phyloP scores from a whole-genome alignment of 1,140 invertebrate species.

The Lepeophtheirus salmonis region DNA sequence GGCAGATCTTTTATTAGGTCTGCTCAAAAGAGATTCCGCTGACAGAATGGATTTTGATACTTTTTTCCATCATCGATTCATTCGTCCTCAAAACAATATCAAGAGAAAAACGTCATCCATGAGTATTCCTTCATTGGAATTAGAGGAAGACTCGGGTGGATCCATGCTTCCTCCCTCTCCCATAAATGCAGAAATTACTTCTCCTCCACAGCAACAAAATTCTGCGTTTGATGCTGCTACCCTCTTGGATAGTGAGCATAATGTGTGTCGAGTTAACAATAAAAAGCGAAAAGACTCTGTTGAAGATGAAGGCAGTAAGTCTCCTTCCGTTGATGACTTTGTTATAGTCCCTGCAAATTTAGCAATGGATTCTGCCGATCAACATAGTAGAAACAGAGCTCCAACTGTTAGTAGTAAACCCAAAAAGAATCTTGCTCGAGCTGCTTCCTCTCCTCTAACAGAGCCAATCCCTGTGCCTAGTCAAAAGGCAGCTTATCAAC shows the following conservation, averaged over 20 bases:
- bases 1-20: slow-evolving; percentile 57
- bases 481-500: slow-evolving; percentile 37
- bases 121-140: background rate
- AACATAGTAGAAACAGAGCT: background rate
- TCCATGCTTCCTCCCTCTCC: background rate
- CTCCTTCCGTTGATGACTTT: slow-evolving; percentile 46
- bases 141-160: background rate
- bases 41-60: slow-evolving; percentile 88
- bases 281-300: background rate
- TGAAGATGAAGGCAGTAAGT: background rate
- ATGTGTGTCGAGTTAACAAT: no score
- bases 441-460: background rate
- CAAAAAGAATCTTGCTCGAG: background rate
- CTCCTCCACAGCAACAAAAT: background rate
- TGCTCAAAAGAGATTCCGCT: slow-evolving; percentile 74
- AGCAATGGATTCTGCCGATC: slow-evolving; percentile 19
- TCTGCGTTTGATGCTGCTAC: background rate
- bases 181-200: no score
- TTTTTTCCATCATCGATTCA: slow-evolving; percentile 80
- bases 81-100: slow-evolving; percentile 35
- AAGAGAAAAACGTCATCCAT: no score
- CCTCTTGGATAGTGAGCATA: background rate
- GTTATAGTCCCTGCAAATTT: slow-evolving; percentile 49
- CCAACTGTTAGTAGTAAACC: background rate
- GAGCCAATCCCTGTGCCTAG: slow-evolving; percentile 42